Evolutionary conservation across 2,113 vertebrate genomes (phyloP).

Genomic region (Sterrhoptilus dennistouni): DNA sequence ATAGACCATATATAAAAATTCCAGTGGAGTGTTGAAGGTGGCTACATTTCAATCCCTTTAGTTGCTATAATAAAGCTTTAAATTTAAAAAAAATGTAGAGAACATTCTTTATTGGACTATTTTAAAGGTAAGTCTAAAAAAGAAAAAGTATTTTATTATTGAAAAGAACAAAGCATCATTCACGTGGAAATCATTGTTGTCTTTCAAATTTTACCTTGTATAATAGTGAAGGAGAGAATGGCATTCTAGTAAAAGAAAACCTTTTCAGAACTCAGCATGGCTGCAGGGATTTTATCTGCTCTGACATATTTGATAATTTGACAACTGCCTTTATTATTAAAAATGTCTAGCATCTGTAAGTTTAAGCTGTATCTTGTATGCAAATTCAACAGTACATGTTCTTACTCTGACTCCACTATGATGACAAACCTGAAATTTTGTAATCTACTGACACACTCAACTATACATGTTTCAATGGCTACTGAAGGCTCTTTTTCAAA

Average conservation of each 20-base stretch:
- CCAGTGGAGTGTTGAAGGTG: background rate
- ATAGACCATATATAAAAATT: background rate
- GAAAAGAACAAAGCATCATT: conserved; percentile 20
- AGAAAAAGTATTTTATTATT: background rate
- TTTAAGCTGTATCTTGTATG: background rate
- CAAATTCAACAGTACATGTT: background rate
- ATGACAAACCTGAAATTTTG: background rate
- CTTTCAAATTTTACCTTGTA: background rate
- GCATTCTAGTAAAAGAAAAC: background rate
- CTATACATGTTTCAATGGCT: background rate
- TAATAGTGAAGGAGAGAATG: background rate
- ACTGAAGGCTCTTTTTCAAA: background rate
- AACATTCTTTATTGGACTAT: background rate
- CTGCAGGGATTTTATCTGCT: conserved; percentile 26
- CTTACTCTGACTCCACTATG: background rate
- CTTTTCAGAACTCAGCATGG: conserved; percentile 10
- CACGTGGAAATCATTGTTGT: conserved; percentile 31
- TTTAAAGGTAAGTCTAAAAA: conserved; percentile 34
- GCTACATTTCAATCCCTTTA: conserved; percentile 36
- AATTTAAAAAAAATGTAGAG: background rate
- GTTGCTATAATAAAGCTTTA: conserved; percentile 22
- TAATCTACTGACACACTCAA: background rate
- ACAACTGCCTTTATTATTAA: conserved; percentile 36
- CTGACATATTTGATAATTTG: conserved; percentile 30
- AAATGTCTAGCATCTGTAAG: background rate